Evolutionary conservation across 2,113 vertebrate genomes (phyloP).

Genomic region (Microtus montanus): DNA sequence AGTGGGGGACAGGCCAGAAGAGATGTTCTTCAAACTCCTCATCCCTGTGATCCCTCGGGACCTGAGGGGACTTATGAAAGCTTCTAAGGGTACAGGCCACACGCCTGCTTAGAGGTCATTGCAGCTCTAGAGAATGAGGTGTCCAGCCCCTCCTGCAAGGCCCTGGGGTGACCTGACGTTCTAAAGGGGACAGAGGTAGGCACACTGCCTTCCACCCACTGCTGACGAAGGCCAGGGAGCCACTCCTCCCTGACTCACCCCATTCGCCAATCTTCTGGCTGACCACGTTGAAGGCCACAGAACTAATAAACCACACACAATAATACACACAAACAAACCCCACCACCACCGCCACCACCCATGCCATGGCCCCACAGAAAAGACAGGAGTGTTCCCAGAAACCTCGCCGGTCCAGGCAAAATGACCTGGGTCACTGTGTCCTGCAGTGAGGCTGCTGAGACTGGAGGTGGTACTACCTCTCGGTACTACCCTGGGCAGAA

Average conservation of each 20-base stretch:
- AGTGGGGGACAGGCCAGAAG: neutral
- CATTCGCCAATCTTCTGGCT: neutral
- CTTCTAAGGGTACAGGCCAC: neutral
- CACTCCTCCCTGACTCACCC: rapidly evolving
- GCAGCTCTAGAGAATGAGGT: neutral
- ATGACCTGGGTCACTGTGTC: neutral
- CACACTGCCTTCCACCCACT: neutral
- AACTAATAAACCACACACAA: neutral
- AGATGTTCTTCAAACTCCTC: neutral
- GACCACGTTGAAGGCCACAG: slow-evolving; percentile 19
- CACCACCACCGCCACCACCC: neutral
- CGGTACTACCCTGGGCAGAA: neutral
- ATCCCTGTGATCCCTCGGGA: neutral
- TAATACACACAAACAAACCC: neutral
- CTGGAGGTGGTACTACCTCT: neutral
- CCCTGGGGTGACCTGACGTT: neutral
- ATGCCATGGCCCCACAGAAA: slow-evolving; percentile 15
- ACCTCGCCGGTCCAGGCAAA: slow-evolving; percentile 2
- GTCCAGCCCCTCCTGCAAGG: no score
- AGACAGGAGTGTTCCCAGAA: slow-evolving; percentile 53
- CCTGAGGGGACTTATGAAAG: neutral
- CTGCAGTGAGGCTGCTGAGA: neutral
- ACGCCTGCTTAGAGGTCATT: neutral
- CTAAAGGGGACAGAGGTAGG: neutral
- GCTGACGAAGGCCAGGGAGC: neutral